Evolutionary conservation across 2,888 invertebrate genomes (phyloP).

Genomic region (Parascotia fuliginaria): DNA sequence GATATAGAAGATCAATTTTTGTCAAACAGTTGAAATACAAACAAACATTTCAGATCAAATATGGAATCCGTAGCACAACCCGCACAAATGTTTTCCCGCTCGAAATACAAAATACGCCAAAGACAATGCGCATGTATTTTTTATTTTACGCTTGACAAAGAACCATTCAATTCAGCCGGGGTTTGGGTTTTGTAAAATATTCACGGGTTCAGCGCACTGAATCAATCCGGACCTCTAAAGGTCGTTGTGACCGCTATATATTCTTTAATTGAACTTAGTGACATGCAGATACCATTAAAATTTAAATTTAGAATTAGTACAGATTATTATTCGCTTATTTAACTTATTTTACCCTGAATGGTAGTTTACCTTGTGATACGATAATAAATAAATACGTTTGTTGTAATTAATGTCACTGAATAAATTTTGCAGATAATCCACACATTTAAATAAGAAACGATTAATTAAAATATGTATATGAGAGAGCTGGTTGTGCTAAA

Average conservation of each 20-base stretch:
- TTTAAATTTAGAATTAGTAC: not conserved
- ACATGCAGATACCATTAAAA: not conserved
- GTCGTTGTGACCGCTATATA: conserved; percentile 58
- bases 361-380: no score
- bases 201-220: conserved; percentile 61
- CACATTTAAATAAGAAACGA: no score
- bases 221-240: conserved; percentile 61
- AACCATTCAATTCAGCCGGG: conserved; percentile 49
- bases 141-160: conserved; percentile 60
- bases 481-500: no score
- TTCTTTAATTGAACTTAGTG: conserved; percentile 53
- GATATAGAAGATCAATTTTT: not conserved
- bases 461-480: no score
- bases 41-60: not conserved
- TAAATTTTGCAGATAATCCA: no score
- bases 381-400: no score
- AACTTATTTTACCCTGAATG: not conserved
- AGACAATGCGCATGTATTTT: conserved; percentile 55
- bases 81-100: conserved; percentile 33
- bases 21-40: not conserved
- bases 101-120: conserved; percentile 32
- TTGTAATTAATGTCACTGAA: no score
- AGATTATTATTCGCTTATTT: not conserved
- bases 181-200: conserved; percentile 59
- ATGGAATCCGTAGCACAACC: conserved; percentile 15